Percentiles rank a stretch among this genome's conserved stretches.
Evolutionary conservation across 2,113 vertebrate species (phyloP).

Genomic region (Sapayoa aenigma): DNA sequence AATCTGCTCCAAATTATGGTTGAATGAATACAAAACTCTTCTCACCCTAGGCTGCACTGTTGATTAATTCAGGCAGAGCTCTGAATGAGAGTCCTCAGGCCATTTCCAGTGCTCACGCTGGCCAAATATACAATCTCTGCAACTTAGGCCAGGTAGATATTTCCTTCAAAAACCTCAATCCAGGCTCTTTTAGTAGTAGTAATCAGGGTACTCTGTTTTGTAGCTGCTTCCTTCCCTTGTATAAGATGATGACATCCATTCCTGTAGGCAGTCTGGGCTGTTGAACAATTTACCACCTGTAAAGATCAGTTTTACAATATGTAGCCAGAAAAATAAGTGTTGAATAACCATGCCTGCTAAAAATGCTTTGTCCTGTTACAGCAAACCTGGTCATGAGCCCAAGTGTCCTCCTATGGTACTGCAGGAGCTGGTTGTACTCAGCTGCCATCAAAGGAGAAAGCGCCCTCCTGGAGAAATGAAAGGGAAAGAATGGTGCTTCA

Average conservation of each 20-base stretch:
- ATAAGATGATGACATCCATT: background rate
- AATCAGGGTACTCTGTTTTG: background rate
- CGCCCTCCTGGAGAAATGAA: background rate
- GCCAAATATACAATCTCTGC: background rate
- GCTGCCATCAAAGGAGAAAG: background rate
- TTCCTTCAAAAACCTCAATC: background rate
- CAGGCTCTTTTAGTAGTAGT: background rate
- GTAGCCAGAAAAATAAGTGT: background rate
- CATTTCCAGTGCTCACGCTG: background rate
- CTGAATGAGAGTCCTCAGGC: background rate
- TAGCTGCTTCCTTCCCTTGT: background rate
- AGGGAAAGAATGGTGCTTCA: background rate
- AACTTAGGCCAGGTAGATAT: background rate
- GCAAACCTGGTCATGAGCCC: background rate
- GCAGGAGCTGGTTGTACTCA: background rate
- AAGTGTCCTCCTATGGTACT: background rate
- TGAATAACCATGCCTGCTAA: background rate
- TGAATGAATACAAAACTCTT: background rate
- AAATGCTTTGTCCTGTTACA: background rate
- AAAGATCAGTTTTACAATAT: background rate
- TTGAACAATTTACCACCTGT: background rate
- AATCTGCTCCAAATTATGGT: background rate
- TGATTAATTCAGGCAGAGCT: background rate
- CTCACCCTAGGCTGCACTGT: accelerated
- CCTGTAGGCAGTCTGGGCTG: background rate